phyloP scores from a whole-genome alignment of 2,797 vertebrate species.

The Galagoides demidoff region DNA sequence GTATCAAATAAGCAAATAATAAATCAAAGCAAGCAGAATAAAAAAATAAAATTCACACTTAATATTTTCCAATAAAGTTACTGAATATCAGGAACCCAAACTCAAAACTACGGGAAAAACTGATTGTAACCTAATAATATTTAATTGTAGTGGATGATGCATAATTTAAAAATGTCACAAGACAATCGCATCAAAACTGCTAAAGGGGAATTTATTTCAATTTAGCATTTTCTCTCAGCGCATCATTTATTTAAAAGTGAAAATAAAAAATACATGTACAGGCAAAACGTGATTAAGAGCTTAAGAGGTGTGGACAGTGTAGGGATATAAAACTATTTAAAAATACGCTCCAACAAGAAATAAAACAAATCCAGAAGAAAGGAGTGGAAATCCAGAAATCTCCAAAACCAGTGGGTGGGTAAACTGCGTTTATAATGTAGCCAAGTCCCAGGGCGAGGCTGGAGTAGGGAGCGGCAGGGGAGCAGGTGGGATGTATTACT shows the following conservation, averaged over 20 bases:
- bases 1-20: neutral
- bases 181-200: neutral
- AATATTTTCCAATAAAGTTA: neutral
- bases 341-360: neutral
- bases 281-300: neutral
- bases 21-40: neutral
- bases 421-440: neutral
- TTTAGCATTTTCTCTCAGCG: neutral
- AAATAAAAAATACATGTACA: neutral
- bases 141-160: neutral
- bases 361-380: neutral
- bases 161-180: neutral
- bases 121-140: neutral
- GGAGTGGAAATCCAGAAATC: neutral
- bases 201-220: neutral
- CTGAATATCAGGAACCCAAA: neutral
- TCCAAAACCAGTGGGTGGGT: neutral
- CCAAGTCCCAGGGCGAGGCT: neutral
- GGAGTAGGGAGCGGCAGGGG: neutral
- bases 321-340: neutral
- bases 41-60: neutral
- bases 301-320: neutral
- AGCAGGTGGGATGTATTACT: neutral
- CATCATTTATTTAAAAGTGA: slow-evolving; percentile 34
- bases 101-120: neutral